These are phyloP conservation scores for Perdita meconis DNA, from an alignment of 2,888 invertebrate species.

Conservation along the genomic window DNA sequence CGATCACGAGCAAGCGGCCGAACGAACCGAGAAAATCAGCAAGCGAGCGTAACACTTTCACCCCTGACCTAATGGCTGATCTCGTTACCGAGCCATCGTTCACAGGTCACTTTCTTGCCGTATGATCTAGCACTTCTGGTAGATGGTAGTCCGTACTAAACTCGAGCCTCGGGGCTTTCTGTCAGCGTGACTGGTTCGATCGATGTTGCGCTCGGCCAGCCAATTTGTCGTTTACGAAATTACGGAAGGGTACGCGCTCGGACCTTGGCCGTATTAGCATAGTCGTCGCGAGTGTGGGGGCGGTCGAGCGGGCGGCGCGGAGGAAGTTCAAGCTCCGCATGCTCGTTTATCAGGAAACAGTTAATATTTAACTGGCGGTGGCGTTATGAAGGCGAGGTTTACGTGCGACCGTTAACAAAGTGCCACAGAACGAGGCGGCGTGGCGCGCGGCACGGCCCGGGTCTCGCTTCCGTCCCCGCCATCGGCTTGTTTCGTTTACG, in stretches of 20 bases:
- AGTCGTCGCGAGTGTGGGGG: constrained; percentile 10
- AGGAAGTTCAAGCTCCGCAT: constrained; percentile 31
- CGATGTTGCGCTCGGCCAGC: constrained; percentile 46
- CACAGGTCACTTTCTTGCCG: constrained; percentile 13
- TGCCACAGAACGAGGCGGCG: constrained; percentile 49
- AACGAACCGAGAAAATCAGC: not conserved
- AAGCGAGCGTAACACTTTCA: constrained; percentile 16
- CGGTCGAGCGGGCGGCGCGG: constrained; percentile 5
- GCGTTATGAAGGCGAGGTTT: constrained; percentile 52
- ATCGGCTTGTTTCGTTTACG: constrained; percentile 70
- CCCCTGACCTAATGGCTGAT: not conserved
- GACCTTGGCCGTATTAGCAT: constrained; percentile 48
- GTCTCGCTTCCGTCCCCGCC: constrained; percentile 26
- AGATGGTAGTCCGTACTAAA: constrained; percentile 39
- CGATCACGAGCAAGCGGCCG: not conserved
- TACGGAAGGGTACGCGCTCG: constrained; percentile 33
- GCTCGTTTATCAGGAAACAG: constrained; percentile 61
- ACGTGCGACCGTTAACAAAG: constrained; percentile 70
- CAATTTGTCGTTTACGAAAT: constrained; percentile 67
- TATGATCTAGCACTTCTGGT: constrained; percentile 23
- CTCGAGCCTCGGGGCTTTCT: constrained; percentile 38
- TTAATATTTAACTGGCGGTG: constrained; percentile 70
- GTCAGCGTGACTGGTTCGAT: constrained; percentile 45
- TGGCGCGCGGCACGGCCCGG: not conserved
- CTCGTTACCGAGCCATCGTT: constrained; percentile 15